Percentiles rank a stretch among this genome's conserved stretches.
Conservation (phyloP, 1,140 invertebrate genomes). For the Lordiphosa stackelbergi region DNA sequence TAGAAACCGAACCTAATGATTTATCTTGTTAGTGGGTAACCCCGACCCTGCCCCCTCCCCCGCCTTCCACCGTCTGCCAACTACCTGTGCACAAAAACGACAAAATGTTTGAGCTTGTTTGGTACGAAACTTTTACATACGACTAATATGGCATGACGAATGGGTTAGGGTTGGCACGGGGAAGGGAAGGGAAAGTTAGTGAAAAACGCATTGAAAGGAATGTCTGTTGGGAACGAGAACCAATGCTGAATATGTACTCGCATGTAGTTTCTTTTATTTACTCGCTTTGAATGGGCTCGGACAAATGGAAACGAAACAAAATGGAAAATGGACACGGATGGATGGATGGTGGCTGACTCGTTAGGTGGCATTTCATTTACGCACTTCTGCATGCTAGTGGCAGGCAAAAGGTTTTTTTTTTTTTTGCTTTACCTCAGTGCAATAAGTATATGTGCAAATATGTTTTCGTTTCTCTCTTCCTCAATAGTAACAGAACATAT, state of each 20-base stretch:
- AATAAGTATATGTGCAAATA: too few relatives aligned
- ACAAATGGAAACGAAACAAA: too few relatives aligned
- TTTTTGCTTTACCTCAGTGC: too few relatives aligned
- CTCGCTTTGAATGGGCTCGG: constrained; percentile 15
- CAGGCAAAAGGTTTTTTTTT: too few relatives aligned
- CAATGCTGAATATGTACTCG: not conserved
- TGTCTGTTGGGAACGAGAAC: not conserved
- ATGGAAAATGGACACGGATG: too few relatives aligned
- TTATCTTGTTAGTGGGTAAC: constrained; percentile 29
- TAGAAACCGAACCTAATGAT: constrained; percentile 17
- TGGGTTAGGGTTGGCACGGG: constrained; percentile 2
- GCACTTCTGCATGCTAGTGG: too few relatives aligned
- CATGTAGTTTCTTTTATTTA: constrained; percentile 24
- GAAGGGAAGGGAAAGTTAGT: too few relatives aligned
- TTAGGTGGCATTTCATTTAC: too few relatives aligned
- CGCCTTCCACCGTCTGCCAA: not conserved
- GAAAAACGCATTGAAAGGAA: constrained; percentile 18
- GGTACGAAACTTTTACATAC: constrained; percentile 20
- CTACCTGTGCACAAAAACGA: not conserved
- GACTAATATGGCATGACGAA: constrained; percentile 28
- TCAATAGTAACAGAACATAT: too few relatives aligned
- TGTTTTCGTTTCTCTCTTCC: too few relatives aligned
- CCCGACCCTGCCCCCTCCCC: not conserved
- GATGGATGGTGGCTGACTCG: too few relatives aligned
- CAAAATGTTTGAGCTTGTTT: constrained; percentile 2